Base-by-base conservation (phyloP, 1,140 invertebrate species). In the Xylocopa sonorina region DNA sequence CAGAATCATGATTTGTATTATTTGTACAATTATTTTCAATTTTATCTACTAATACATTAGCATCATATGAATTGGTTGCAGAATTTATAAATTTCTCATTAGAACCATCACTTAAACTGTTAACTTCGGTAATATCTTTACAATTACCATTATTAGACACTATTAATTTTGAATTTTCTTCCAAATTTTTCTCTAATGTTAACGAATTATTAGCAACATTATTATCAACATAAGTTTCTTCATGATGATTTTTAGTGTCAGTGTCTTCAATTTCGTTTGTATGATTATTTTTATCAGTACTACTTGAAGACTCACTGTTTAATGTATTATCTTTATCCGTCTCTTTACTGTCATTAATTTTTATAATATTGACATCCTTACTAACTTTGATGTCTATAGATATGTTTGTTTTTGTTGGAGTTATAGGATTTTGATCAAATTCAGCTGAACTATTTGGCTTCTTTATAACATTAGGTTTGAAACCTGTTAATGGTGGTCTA, bases 81-180 rank as follows among this genome's bases (percentile, higher is more conserved):
- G 53, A 50, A 58, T 27, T 60, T 51, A 18, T 1, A 34, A 34
- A 2, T 24, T 32, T 68, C 46, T 76, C 62, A 72, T 18, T 77
- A 12, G 24, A 51, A 16, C 14, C 67, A 46, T 71, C 48, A 80
- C 68, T 77, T 43, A 38, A 38, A 50, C 10, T 29, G 18, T 9
- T 29, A 32, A 21, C 12, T 41, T 60, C 53, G 10, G 14, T 53
- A 60, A 38, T 27, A 50, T 83, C 24, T 64, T 53, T 69, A 69
- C 27, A 38, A n/a, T 79, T 9, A 53, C 0, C 24, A 80, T 60
- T 29, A 43, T 62, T 66, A 7, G 29, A 75, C 48, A n/a, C 2
- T 4, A 32, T 62, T 24, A n/a, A 63, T 53, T 43, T n/a, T 38
- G 24, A 48, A 48, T 55, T 75, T 29, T 50, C 32, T 24, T 80